Base-by-base conservation (phyloP, 1,140 invertebrate genomes). In the Lamellibrachia luymesi region DNA sequence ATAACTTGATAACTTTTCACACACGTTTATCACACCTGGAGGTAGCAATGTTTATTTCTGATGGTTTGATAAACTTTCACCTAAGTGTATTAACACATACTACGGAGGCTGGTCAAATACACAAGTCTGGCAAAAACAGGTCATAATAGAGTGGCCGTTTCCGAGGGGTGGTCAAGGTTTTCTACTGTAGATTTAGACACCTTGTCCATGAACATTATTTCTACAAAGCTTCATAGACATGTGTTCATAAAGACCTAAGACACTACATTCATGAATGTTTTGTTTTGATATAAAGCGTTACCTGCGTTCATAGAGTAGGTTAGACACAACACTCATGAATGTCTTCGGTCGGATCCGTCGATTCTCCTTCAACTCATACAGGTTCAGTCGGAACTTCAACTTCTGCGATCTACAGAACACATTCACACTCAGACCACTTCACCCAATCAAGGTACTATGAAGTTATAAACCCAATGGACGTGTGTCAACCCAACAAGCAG, bases 171-270 rank as follows among this genome's bases (percentile, higher is more conserved):
- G 38, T 38, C 38, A 38, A 0, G 38, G 38, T 38, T 38, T 38
- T 38, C 38, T 1, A 38, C 38, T 38, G 38, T 38, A 38, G 38
- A 38, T 38, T 38, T 38, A 38, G 38, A 38, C 38, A 38, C 38
- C 38, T 38, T 38, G 38, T 38, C 38, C 38, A 38, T 38, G 38
- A 38, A 38, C 38, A 38, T 38, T 38, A 38, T 38, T 38, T 38
- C 0, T 38, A 38, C 38, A 38, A 38, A 38, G 38, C 0, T 38
- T 38, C 38, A 38, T 38, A 38, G 38, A 97, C 97, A 99, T 97
- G 95, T 97, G 98, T 96, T 99, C 99, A 96, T 99, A 99, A 17
- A 99, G 96, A 99, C 97, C 97, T 99, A 99, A 5, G 98, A 98
- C 0, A 99, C 97, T 98, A 99, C 98, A 0, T 98, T 97, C 25